Evolutionary conservation across 2,113 vertebrate genomes (phyloP), one percentile per base, ranked within the genome.

Genomic region (Datnioides undecimradiatus): DNA sequence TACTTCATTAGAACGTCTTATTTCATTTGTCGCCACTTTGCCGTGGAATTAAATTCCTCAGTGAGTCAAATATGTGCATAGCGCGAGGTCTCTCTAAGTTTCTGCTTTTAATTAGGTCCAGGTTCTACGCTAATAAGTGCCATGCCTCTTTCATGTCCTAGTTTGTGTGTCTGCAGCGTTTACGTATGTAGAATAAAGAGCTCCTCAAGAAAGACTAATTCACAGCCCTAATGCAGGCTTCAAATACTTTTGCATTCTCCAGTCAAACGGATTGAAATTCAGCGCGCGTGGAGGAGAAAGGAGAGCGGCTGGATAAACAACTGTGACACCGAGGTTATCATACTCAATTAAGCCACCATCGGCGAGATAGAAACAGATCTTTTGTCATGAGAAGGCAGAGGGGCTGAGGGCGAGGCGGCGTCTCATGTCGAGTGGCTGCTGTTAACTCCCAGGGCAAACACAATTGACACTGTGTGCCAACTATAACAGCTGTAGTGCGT

Each of bases 401-500:
- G 33, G 87, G 82, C 69, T 51, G 57, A 76, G 81, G 83, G 77
- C 27, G 54, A 80, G 52, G 60, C n/a, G 46, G 55, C 33, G 25
- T 70, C 72, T 88, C 69, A 17, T 84, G 86, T 89, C 43, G 57
- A 86, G 89, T 72, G 85, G 70, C 82, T 85, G 75, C 70, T 80
- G 83, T 88, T 85, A 79, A 88, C 81, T 83, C 80, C 33, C 80
- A 60, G 90, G 83, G 74, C 83, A 83, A 88, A 86, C 51, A 83
- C 83, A 74, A 79, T 49, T 64, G 76, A 88, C 72, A 73, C 73
- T 11, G 74, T 78, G 83, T 84, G 86, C 84, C 88, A 89, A 54
- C 80, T 73, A 67, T 46, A 91, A 86, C 90, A 93, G 91, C 89
- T 92, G 90, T 81, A 46, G 68, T 72, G 72, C 23, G 60, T 78